Evolutionary conservation across 2,888 invertebrate genomes (phyloP), one percentile per base, ranked within the genome.

Genomic region (Silvanus unidentatus): DNA sequence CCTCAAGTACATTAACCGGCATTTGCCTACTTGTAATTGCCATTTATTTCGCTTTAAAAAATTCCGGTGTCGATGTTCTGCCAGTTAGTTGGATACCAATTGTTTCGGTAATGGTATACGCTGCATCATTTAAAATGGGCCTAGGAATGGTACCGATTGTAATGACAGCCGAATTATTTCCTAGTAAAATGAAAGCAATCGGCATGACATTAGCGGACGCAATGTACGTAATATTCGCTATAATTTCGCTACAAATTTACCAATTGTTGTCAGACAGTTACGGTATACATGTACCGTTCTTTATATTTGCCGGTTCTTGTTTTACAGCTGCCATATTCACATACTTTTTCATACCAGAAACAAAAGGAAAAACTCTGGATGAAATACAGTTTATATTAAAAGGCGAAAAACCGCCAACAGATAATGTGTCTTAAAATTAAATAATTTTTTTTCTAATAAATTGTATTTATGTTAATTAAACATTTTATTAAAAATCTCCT

Each of bases 181-280:
- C 69, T 0, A 63, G 66, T 2, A 62, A 60, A 49, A 63, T 72
- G 9, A 72, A 72, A 55, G 71, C 70, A 2, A 64, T 68, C 52
- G 72, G 70, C 5, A 70, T 71, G 69, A 69, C 72, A 0, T 40
- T 69, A 12, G 64, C 70, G 2, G 71, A 72, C 47, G 62, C 62
- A 2, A 60, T 65, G 52, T 72, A 69, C 43, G 59, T 70, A 3
- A 49, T 66, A 11, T 66, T 68, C 42, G 65, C 65, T 0, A 47
- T 68, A 2, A 45, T 69, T 3, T 66, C 68, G 1, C 55, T 71
- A 2, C 63, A 68, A 46, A 44, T 71, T 40, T 72, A 66, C 47
- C 65, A 69, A 42, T 39, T 47, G 16, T 48, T 60, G 11, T 45
- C 43, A n/a, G 47, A 49, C n/a, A 15, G 12, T 8, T 56, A 59